phyloP scores from a whole-genome alignment of 2,113 vertebrate species.

The Petroica traversi region DNA sequence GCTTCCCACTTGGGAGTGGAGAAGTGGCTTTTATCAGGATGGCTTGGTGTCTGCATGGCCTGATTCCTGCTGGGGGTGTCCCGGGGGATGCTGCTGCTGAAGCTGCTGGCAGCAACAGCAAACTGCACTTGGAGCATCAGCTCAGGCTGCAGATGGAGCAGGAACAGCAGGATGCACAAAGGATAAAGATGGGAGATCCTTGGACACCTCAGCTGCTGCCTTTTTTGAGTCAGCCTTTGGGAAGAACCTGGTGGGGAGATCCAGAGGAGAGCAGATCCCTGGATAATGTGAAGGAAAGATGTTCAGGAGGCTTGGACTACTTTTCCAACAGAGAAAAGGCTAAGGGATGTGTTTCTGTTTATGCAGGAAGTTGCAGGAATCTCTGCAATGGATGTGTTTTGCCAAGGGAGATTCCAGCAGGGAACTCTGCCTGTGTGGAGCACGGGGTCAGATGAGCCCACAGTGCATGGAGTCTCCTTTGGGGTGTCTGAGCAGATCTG shows the following conservation, averaged over 20 bases:
- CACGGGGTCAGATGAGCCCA: fast-evolving
- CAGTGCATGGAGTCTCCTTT: fast-evolving
- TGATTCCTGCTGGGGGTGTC: background rate
- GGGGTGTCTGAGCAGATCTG: background rate
- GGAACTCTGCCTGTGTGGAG: background rate
- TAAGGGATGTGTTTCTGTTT: background rate
- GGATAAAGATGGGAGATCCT: background rate
- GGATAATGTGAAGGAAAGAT: fast-evolving
- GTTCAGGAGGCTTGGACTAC: background rate
- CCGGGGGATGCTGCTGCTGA: background rate
- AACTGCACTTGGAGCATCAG: background rate
- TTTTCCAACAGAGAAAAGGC: background rate
- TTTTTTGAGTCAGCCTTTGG: background rate
- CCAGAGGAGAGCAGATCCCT: background rate
- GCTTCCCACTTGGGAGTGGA: background rate
- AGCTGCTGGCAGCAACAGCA: background rate
- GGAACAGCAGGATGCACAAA: background rate
- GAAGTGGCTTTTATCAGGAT: background rate
- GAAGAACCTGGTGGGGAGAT: background rate
- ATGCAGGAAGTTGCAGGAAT: background rate
- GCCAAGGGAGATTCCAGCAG: background rate
- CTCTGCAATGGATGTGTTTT: background rate
- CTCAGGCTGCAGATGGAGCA: background rate
- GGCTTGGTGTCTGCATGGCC: background rate
- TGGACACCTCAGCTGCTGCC: background rate